Evolutionary conservation across 2,888 invertebrate genomes (phyloP), one percentile per base, ranked within the genome.

Genomic region (Parthenolecanium corni): DNA sequence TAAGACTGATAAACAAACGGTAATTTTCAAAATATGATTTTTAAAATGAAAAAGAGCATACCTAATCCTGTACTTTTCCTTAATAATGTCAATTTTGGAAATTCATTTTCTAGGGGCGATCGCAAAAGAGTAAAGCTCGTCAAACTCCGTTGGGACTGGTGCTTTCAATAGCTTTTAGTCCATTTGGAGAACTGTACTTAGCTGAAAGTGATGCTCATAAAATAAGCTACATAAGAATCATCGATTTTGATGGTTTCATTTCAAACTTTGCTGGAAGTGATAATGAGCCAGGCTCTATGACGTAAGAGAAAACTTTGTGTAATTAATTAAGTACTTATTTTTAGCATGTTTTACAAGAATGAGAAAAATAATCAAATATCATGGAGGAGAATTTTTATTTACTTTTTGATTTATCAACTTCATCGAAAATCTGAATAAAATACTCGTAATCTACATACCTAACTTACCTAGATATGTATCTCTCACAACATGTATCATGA

Each of bases 161-260:
- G 2, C 77, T 89, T 66, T 89, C 92, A 0, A 82, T 97, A 69
- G 84, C 92, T 1, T 94, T 95, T 73, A 87, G 91, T 47, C 90
- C 92, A 1, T 87, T 86, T 67, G 95, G 95, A 12, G 88, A 92
- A 70, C 76, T 97, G 1, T 95, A 90, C 72, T 86, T 96, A 23
- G 91, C 94, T 1, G 95, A 96, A 75, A 88, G 90, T 64, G 93
- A 96, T 75, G 87, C 89, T 1, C 82, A 87, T 68, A 83, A 88
- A 70, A 80, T 86, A 1, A 89, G 90, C 76, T 86, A 80, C 66
- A 89, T 86, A 52, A 81, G 88, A 67, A 82, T 90, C 25, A 87
- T 94, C 23, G 89, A 91, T 72, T 87, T 92, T 0, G 85, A 92
- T 25, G 92, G 93, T 12, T 86, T 86, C 72, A 88, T 94, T 74